Conservation (phyloP, 2,113 vertebrate genomes). For the Nyctibius bracteatus region DNA sequence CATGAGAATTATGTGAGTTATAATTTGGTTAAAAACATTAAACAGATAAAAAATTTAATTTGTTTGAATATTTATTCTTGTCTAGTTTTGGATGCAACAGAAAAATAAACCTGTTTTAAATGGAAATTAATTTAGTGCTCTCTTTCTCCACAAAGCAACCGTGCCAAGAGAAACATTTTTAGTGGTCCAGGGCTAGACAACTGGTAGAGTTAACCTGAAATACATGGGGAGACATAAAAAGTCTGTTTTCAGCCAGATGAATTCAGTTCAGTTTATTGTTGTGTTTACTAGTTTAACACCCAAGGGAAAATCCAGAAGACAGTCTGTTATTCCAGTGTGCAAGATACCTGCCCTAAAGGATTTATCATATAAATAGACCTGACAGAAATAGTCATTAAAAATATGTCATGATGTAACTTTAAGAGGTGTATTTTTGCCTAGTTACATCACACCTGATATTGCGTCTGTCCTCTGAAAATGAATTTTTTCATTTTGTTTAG, state of each 20-base stretch:
- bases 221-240: neutral
- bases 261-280: neutral
- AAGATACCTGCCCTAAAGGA: neutral
- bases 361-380: neutral
- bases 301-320: neutral
- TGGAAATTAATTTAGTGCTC: neutral
- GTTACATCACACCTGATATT: neutral
- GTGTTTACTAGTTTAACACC: neutral
- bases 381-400: neutral
- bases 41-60: neutral
- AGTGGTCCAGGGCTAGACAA: neutral
- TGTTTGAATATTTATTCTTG: neutral
- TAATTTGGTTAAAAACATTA: neutral
- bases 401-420: neutral
- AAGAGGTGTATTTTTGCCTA: neutral
- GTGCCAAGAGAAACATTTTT: neutral
- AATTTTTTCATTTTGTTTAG: neutral
- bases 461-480: neutral
- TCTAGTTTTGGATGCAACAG: neutral
- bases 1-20: neutral
- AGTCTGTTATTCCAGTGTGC: neutral
- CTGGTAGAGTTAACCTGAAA: neutral
- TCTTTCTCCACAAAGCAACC: neutral
- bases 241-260: neutral
- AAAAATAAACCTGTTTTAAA: neutral